Conservation (phyloP, 2,797 vertebrate genomes). For the Darevskia nairensis region DNA sequence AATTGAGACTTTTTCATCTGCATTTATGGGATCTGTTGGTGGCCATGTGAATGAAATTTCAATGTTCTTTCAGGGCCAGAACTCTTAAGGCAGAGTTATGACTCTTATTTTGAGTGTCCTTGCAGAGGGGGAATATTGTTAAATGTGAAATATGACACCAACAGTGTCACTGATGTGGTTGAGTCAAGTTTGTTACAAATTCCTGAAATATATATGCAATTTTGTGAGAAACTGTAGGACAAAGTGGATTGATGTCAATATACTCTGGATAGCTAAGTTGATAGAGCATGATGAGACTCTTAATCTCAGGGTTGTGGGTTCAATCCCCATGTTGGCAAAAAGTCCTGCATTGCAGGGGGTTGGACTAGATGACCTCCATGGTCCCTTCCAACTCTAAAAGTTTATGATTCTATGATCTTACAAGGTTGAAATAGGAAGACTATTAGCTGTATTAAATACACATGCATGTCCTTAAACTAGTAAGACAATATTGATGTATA, state of each 20-base stretch:
- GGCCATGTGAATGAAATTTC: conserved; percentile 54
- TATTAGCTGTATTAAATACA: neutral
- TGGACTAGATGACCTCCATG: no score
- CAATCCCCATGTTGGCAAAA: no score
- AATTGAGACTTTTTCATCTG: conserved; percentile 36
- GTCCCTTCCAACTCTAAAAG: no score
- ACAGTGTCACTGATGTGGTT: conserved; percentile 33
- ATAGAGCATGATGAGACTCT: no score
- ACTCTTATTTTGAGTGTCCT: conserved; percentile 40
- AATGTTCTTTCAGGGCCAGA: conserved; percentile 40
- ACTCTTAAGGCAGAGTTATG: conserved; percentile 44
- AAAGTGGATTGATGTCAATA: conserved; percentile 27
- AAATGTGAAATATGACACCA: conserved; percentile 26
- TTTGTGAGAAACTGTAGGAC: neutral
- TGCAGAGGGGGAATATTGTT: conserved; percentile 53
- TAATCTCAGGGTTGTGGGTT: no score
- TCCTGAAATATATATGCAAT: neutral
- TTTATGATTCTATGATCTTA: neutral
- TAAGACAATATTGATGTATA: neutral
- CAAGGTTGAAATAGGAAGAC: neutral
- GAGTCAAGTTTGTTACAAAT: neutral
- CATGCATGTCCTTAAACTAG: neutral
- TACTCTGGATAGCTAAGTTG: neutral
- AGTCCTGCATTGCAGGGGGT: no score
- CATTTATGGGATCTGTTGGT: conserved; percentile 54